Conservation (phyloP, 2,888 invertebrate genomes). For the Platypus cylindrus region DNA sequence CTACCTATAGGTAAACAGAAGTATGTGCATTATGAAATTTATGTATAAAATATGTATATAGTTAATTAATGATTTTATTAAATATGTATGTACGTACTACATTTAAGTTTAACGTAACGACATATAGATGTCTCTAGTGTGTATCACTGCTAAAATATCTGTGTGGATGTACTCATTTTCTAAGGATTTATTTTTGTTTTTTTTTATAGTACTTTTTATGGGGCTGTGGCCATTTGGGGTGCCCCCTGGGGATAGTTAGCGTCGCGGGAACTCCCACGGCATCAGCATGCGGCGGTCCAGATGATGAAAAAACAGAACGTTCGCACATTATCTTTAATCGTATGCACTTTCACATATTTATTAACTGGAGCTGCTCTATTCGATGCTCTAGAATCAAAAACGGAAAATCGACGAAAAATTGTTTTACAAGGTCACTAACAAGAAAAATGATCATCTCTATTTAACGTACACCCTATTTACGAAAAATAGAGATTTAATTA, state of each 20-base stretch:
- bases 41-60: too few relatives aligned
- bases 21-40: too few relatives aligned
- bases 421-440: conserved; percentile 63
- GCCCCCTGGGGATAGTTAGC: conserved; percentile 34
- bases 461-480: not conserved
- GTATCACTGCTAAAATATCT: not conserved
- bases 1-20: too few relatives aligned
- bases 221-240: conserved; percentile 27
- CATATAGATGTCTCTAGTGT: too few relatives aligned
- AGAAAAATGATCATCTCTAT: conserved; percentile 16
- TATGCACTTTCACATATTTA: conserved; percentile 99
- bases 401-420: conserved; percentile 82
- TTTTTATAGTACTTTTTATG: conserved; percentile 19
- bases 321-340: conserved; percentile 98
- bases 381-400: conserved; percentile 95
- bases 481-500: not conserved
- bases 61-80: too few relatives aligned
- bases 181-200: not conserved
- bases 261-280: conserved; percentile 32
- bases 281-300: conserved; percentile 53
- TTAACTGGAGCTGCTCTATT: conserved; percentile 98
- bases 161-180: not conserved
- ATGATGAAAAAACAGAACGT: conserved; percentile 99
- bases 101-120: too few relatives aligned
- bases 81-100: too few relatives aligned